Base-by-base conservation (phyloP, 1,140 invertebrate genomes). In the Meloidogyne chitwoodi region DNA sequence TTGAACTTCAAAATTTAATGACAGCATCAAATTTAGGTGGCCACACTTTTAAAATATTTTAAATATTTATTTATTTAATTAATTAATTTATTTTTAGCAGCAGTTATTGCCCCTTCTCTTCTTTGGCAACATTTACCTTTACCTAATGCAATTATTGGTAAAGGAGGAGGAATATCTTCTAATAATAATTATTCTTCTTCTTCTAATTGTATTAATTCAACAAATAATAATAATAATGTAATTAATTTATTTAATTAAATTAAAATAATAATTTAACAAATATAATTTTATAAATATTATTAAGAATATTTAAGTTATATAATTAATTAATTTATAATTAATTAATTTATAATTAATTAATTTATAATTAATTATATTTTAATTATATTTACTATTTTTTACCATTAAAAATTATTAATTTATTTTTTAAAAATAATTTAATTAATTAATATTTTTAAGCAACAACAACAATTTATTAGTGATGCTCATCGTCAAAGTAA, bases 41-140 rank as follows among this genome's bases (percentile, higher is more conserved):
- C n/a, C n/a, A n/a, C n/a, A n/a, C n/a, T n/a, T n/a, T n/a, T n/a
- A n/a, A n/a, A n/a, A n/a, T n/a, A n/a, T n/a, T n/a, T n/a, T n/a
- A n/a, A n/a, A n/a, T n/a, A n/a, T n/a, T n/a, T n/a, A n/a, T n/a
- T n/a, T n/a, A n/a, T n/a, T n/a, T n/a, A n/a, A n/a, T n/a, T n/a
- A n/a, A n/a, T n/a, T n/a, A n/a, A n/a, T n/a, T n/a, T n/a, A n/a
- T n/a, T n/a, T n/a, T n/a, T 86, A 22, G 83, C 85, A 14, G 83
- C 84, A 22, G 85, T 86, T 8, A 86, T 86, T 72, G 75, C 85
- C 14, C 85, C 85, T 31, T 86, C 85, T 26, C 68, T 86, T 16
- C 78, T 85, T 38, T 86, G 85, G 85, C 74, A 38, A 56, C 12
- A 2, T 10, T 22, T 22, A 19, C 74, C n/a, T 62, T 22, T 29